phyloP scores from a whole-genome alignment of 2,797 vertebrate species.

The Poeciliopsis presidionis region DNA sequence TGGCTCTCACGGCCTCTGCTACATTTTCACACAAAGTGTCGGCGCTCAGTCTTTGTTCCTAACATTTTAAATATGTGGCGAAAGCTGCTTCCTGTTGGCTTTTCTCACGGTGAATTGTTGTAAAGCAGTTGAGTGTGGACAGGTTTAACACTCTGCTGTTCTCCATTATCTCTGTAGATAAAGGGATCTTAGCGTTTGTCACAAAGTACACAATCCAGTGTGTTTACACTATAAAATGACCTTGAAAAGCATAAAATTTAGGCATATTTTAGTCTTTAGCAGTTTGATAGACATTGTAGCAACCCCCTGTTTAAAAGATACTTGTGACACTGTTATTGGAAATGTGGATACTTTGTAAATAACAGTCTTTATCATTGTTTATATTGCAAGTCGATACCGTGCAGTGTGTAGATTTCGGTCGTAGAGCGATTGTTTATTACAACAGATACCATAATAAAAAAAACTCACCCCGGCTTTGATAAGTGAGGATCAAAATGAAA shows the following conservation, averaged over 20 bases:
- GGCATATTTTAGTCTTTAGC: constrained; percentile 74
- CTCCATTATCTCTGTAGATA: constrained; percentile 9
- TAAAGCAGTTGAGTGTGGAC: constrained; percentile 23
- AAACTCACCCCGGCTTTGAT: constrained; percentile 31
- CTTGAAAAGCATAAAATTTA: constrained; percentile 59
- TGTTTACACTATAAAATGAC: constrained; percentile 41
- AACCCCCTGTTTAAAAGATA: constrained; percentile 69
- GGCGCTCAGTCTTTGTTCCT: constrained; percentile 18
- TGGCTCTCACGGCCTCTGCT: constrained; percentile 48
- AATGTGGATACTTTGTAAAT: constrained; percentile 81
- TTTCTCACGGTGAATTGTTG: constrained; percentile 38
- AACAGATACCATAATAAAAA: constrained; percentile 44
- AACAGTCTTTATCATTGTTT: constrained; percentile 77
- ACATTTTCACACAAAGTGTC: constrained; percentile 33
- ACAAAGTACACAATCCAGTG: constrained; percentile 26
- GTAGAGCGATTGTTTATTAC: constrained; percentile 59
- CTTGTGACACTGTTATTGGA: constrained; percentile 67
- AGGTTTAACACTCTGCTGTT: not conserved
- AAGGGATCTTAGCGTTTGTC: constrained; percentile 14
- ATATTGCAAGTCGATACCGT: constrained; percentile 75
- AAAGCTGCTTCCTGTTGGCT: constrained; percentile 29
- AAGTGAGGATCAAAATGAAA: constrained; percentile 43
- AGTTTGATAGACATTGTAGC: constrained; percentile 81
- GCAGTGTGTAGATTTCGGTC: constrained; percentile 72
- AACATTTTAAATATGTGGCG: constrained; percentile 21